A percentile compares a stretch with the other conserved stretches of the same genome.
phyloP scores from a whole-genome alignment of 2,113 vertebrate genomes.

The Hippopotamus amphibius region DNA sequence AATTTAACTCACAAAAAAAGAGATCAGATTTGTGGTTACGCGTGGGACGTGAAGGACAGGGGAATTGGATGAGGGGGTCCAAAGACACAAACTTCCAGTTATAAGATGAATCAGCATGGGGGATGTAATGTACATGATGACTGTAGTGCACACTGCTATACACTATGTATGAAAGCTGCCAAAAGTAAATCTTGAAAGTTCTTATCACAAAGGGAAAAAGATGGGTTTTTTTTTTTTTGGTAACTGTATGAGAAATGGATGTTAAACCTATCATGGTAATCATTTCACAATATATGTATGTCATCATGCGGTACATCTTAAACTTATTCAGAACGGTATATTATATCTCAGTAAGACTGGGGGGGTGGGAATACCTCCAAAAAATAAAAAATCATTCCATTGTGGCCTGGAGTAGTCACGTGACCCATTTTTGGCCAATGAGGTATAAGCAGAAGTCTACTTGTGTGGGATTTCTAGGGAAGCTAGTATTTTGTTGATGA shows the following conservation, averaged over 20 bases:
- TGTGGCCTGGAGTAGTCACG: background rate
- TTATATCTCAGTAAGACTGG: background rate
- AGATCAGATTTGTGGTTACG: background rate
- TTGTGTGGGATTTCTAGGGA: background rate
- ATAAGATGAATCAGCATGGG: background rate
- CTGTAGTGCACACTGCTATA: background rate
- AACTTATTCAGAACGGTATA: background rate
- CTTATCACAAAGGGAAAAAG: background rate
- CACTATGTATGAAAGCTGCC: background rate
- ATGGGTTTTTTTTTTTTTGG: background rate
- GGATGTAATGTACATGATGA: background rate
- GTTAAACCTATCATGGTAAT: background rate
- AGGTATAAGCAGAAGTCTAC: background rate
- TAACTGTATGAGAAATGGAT: background rate
- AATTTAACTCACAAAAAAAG: background rate
- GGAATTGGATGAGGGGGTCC: background rate
- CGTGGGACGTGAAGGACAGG: no score
- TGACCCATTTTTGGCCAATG: background rate
- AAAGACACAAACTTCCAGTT: background rate
- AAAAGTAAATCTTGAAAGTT: background rate
- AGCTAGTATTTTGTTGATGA: background rate
- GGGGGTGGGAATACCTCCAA: background rate
- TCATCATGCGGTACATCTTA: background rate
- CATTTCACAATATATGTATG: background rate
- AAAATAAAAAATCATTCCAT: background rate